Evolutionary conservation across 2,888 invertebrate genomes (phyloP).

Genomic region (Catonia carolina): DNA sequence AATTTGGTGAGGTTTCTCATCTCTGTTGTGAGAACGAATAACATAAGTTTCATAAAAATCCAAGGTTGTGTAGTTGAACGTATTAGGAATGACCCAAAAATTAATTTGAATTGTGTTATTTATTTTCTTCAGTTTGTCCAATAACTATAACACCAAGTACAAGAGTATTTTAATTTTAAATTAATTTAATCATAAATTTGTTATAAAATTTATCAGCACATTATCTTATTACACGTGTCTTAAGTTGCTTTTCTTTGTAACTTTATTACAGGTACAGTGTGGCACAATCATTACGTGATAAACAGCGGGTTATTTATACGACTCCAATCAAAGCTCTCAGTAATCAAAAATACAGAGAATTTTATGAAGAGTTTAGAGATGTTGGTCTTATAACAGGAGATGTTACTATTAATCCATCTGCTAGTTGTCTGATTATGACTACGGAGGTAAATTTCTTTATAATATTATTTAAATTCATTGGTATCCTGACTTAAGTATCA

Average conservation of each 20-base stretch:
- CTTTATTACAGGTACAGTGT: slow-evolving; percentile 76
- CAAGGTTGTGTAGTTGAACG: too few relatives aligned
- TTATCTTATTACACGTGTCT: too few relatives aligned
- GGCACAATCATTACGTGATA: slow-evolving; percentile 84
- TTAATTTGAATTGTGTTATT: too few relatives aligned
- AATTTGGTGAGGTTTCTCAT: too few relatives aligned
- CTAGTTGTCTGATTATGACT: slow-evolving; percentile 98
- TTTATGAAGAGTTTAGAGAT: slow-evolving; percentile 94
- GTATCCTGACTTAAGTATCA: neutral
- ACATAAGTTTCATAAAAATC: too few relatives aligned
- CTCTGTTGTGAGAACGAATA: too few relatives aligned
- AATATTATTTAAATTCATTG: neutral
- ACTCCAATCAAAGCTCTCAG: slow-evolving; percentile 99
- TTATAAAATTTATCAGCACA: too few relatives aligned
- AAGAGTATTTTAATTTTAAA: too few relatives aligned
- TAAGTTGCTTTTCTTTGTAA: slow-evolving; percentile 11
- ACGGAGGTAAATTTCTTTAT: slow-evolving; percentile 65
- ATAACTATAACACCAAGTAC: too few relatives aligned
- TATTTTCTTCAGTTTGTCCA: too few relatives aligned
- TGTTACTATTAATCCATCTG: slow-evolving; percentile 97
- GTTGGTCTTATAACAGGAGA: slow-evolving; percentile 98
- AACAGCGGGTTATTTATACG: slow-evolving; percentile 98
- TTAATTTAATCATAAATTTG: too few relatives aligned
- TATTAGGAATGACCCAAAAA: too few relatives aligned
- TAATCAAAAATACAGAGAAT: slow-evolving; percentile 98